A percentile compares a stretch with the other conserved stretches of the same genome.
Conservation (phyloP, 2,797 vertebrate genomes). For the Danio aesculapii region DNA sequence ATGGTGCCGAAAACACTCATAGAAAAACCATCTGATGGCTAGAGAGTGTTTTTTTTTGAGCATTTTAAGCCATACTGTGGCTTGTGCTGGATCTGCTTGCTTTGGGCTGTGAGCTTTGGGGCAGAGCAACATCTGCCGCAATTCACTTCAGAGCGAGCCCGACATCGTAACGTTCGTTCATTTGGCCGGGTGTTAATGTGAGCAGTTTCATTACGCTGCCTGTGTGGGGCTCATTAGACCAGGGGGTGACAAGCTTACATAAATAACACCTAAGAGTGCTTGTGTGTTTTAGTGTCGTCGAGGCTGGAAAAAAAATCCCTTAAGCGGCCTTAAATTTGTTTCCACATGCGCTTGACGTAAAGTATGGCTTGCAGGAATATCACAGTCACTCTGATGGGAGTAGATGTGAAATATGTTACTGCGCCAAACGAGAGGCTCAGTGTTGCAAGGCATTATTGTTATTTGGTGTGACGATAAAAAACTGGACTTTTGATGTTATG, state of each 20-base stretch:
- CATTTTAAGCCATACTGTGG: constrained; percentile 48
- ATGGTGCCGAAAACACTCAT: background rate
- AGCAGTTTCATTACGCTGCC: constrained; percentile 74
- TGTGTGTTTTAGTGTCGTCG: constrained; percentile 67
- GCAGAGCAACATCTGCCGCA: constrained; percentile 75
- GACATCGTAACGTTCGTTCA: constrained; percentile 70
- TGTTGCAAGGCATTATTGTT: background rate
- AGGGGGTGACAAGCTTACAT: constrained; percentile 75
- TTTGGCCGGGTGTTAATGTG: constrained; percentile 76
- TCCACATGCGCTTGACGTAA: constrained; percentile 38
- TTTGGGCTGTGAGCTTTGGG: constrained; percentile 66
- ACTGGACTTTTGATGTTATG: too few relatives aligned
- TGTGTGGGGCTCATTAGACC: constrained; percentile 78
- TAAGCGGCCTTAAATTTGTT: constrained; percentile 61
- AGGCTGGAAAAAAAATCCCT: constrained; percentile 58
- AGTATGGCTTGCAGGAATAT: constrained; percentile 19
- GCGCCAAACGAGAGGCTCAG: background rate
- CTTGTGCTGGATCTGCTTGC: constrained; percentile 47
- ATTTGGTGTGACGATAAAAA: background rate
- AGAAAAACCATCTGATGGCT: constrained; percentile 2
- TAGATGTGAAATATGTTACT: background rate
- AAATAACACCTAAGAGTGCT: constrained; percentile 75
- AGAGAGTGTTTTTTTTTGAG: constrained; percentile 66
- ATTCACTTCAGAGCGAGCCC: constrained; percentile 69
- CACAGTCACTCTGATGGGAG: background rate